These are phyloP conservation scores for Amblyopsis rosae DNA, from an alignment of 2,113 vertebrate species.

Conservation along the genomic window DNA sequence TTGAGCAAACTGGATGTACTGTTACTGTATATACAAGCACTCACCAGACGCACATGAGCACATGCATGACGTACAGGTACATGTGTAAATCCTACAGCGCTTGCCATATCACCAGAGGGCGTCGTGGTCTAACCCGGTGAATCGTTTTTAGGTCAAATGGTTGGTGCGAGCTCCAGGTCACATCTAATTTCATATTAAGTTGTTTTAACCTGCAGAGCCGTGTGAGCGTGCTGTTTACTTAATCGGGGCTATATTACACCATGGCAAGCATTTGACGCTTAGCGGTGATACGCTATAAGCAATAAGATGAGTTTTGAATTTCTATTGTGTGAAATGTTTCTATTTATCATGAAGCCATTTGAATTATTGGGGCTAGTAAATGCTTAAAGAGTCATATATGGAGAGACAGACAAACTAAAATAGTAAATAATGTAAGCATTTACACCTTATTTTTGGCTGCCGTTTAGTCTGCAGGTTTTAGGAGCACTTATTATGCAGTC, in stretches of 20 bases:
- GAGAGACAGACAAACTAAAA: constrained; percentile 40
- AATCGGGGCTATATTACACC: constrained; percentile 18
- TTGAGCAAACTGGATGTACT: constrained; percentile 46
- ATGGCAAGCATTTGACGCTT: constrained; percentile 27
- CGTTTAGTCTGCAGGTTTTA: constrained; percentile 7
- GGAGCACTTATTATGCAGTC: constrained; percentile 16
- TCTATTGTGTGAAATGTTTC: constrained; percentile 58
- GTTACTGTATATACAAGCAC: constrained; percentile 25
- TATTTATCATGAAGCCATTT: constrained; percentile 52
- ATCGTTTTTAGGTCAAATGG: constrained; percentile 60
- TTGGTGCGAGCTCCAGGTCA: constrained; percentile 10
- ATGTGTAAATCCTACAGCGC: constrained; percentile 16
- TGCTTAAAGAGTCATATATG: constrained; percentile 36
- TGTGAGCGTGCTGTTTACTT: constrained; percentile 18
- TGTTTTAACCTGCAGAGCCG: not conserved
- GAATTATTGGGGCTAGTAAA: constrained; percentile 32
- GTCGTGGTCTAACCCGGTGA: constrained; percentile 44
- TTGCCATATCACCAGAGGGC: constrained; percentile 53
- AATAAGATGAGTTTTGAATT: constrained; percentile 70
- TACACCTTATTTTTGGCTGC: no score
- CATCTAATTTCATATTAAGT: constrained; percentile 1
- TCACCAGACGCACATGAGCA: not conserved
- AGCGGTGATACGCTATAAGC: constrained; percentile 59
- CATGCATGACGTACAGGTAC: constrained; percentile 1
- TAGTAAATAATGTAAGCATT: constrained; percentile 7